Percentiles rank a stretch among this genome's conserved stretches.
These are phyloP conservation scores for Endotricha flammealis DNA, from an alignment of 2,888 invertebrate genomes.

Conservation along the genomic window DNA sequence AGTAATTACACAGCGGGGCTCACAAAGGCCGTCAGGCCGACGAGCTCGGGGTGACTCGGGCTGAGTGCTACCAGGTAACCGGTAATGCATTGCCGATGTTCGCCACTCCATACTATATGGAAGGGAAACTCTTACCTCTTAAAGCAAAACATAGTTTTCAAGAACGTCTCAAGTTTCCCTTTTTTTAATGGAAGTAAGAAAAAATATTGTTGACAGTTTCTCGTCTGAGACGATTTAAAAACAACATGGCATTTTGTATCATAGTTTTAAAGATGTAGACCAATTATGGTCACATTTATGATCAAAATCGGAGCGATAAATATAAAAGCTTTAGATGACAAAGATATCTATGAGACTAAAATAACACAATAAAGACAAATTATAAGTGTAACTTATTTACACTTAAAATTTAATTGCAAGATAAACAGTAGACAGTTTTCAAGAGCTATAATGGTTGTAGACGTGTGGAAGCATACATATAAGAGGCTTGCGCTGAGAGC, in stretches of 20 bases:
- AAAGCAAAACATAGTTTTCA: not conserved
- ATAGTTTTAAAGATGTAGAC: no score
- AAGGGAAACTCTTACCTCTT: not conserved
- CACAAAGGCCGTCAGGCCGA: constrained; percentile 52
- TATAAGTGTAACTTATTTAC: no score
- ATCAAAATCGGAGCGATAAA: no score
- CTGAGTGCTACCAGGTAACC: constrained; percentile 17
- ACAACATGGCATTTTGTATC: no score
- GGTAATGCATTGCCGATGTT: constrained; percentile 36
- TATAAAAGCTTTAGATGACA: no score
- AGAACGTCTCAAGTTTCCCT: no score
- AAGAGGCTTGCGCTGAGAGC: constrained; percentile 33
- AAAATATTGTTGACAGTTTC: no score
- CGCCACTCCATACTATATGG: not conserved
- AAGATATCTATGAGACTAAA: no score
- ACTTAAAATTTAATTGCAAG: constrained; percentile 34
- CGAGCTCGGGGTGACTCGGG: constrained; percentile 33
- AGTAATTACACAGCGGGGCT: constrained; percentile 65
- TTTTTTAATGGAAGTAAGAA: no score
- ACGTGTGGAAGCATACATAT: constrained; percentile 33
- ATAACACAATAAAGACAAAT: no score
- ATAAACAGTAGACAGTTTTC: constrained; percentile 33
- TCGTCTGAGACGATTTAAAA: no score
- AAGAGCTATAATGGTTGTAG: constrained; percentile 34
- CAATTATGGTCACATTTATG: no score